Conservation (phyloP, 2,113 vertebrate species). For the Callipepla squamata region DNA sequence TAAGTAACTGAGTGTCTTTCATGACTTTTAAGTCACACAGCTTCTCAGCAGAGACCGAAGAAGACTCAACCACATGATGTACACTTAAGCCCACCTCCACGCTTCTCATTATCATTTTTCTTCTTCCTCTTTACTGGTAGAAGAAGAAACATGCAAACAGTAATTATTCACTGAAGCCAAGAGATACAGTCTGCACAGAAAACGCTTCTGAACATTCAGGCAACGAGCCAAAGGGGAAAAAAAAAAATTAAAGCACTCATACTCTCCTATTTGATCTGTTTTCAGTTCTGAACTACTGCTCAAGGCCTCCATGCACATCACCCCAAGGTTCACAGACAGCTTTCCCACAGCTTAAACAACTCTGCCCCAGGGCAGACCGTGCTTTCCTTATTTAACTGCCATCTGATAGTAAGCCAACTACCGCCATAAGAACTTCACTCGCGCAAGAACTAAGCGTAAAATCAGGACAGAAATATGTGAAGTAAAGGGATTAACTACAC, state of each 20-base stretch:
- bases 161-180: neutral
- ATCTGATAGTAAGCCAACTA: neutral
- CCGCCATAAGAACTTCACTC: neutral
- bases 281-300: neutral
- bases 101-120: fast-evolving
- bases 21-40: neutral
- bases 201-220: fast-evolving
- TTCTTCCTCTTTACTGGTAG: neutral
- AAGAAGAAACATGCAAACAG: neutral
- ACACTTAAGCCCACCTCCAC: fast-evolving
- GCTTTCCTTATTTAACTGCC: neutral
- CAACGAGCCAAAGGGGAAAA: neutral
- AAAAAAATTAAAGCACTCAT: neutral
- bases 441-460: fast-evolving
- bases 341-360: neutral
- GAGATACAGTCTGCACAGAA: neutral
- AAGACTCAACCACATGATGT: neutral
- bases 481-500: fast-evolving
- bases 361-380: fast-evolving
- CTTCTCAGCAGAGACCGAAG: neutral
- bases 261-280: neutral
- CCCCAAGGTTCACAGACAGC: neutral
- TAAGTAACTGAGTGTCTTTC: neutral
- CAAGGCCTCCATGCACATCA: neutral
- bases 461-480: neutral